These are phyloP conservation scores for Thelaira solivaga DNA, from an alignment of 2,888 invertebrate species.

Conservation along the genomic window DNA sequence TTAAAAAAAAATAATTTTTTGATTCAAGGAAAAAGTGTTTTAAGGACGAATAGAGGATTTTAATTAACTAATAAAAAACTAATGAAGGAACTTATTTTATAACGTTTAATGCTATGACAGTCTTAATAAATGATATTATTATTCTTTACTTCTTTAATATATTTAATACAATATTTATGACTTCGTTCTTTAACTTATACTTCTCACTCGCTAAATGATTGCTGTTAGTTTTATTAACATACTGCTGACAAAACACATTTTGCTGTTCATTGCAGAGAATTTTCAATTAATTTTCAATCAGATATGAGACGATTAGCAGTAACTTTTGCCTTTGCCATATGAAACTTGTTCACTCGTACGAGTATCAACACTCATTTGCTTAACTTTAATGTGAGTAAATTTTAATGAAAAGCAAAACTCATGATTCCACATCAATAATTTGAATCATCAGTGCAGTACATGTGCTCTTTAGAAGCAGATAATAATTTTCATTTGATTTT, in stretches of 20 bases:
- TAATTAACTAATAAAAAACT: too few species aligned
- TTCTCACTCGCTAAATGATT: neutral
- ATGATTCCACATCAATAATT: neutral
- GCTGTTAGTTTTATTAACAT: neutral
- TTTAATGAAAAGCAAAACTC: neutral
- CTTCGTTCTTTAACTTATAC: neutral
- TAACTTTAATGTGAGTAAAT: neutral
- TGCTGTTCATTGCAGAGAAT: neutral
- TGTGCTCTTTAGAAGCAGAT: neutral
- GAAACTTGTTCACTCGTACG: neutral
- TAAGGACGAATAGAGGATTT: too few species aligned
- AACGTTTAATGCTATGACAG: too few species aligned
- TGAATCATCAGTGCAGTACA: neutral
- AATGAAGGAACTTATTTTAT: too few species aligned
- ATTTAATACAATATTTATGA: too few species aligned
- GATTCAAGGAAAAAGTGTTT: too few species aligned
- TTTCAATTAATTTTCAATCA: neutral
- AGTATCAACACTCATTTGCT: too few species aligned
- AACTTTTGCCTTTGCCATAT: neutral
- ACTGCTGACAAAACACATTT: neutral
- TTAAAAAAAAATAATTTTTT: too few species aligned
- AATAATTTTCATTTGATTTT: conserved; percentile 17
- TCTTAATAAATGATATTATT: too few species aligned
- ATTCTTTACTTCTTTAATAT: too few species aligned
- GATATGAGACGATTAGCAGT: neutral